phyloP scores from a whole-genome alignment of 2,888 invertebrate genomes.

The Polietes domitor region DNA sequence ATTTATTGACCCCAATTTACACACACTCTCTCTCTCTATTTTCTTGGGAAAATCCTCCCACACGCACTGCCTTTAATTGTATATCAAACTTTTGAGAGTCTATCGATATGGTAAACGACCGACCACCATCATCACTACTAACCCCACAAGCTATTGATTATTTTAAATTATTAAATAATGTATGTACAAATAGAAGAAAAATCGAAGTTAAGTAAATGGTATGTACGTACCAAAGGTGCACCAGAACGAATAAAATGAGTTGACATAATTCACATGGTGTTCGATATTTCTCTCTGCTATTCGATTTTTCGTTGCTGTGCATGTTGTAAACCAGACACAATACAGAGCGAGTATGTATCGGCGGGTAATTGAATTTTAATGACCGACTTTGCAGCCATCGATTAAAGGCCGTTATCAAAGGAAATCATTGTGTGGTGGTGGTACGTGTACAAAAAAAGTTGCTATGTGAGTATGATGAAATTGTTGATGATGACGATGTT shows the following conservation, averaged over 20 bases:
- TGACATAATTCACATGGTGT: constrained; percentile 5
- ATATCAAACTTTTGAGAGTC: neutral
- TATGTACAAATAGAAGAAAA: neutral
- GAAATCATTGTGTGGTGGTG: neutral
- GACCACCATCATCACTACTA: neutral
- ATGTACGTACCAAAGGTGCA: neutral
- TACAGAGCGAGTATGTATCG: too few relatives aligned
- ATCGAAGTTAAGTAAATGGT: too few relatives aligned
- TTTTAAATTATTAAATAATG: constrained; percentile 52
- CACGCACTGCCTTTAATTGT: too few relatives aligned
- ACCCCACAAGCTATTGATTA: constrained; percentile 39
- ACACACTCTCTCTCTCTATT: too few relatives aligned
- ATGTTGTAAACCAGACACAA: neutral
- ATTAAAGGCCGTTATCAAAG: neutral
- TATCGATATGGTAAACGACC: neutral
- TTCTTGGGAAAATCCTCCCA: too few relatives aligned
- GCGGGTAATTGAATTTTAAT: constrained; percentile 8
- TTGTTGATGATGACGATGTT: too few relatives aligned
- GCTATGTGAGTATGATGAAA: too few relatives aligned
- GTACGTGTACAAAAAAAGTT: too few relatives aligned
- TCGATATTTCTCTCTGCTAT: neutral
- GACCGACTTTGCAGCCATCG: neutral
- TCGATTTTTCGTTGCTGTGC: neutral
- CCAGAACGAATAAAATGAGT: neutral
- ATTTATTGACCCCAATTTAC: too few relatives aligned